Percentiles rank a stretch among this genome's conserved stretches.
These are phyloP conservation scores for Latrodectus geometricus DNA, from an alignment of 1,140 invertebrate genomes.

Conservation along the genomic window DNA sequence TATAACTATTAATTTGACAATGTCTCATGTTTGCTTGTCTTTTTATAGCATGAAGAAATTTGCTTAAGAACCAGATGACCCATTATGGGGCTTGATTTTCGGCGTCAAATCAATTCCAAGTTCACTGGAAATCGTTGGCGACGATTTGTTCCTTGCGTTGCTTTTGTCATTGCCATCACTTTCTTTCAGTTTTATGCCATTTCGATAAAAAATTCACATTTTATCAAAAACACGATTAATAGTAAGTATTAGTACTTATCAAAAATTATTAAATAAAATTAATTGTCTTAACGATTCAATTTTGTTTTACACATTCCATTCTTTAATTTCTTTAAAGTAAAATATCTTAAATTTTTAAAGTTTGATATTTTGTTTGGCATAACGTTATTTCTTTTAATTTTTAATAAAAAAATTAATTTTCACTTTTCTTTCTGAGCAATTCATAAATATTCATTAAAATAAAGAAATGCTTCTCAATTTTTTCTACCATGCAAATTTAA, in stretches of 20 bases:
- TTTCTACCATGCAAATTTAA: no score
- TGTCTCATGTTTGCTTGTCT: neutral
- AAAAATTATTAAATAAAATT: no score
- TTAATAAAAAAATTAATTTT: no score
- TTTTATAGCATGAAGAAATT: neutral
- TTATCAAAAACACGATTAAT: constrained; percentile 5
- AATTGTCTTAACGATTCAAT: no score
- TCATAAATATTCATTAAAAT: no score
- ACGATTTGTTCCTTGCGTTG: neutral
- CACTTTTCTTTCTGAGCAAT: no score
- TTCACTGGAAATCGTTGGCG: constrained; percentile 4
- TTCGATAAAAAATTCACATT: neutral
- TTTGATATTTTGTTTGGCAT: no score
- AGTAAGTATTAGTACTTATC: neutral
- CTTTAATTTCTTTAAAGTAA: no score
- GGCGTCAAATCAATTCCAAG: neutral
- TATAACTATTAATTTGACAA: neutral
- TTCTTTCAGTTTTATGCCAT: constrained; percentile 28
- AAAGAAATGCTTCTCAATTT: no score
- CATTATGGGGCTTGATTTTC: neutral
- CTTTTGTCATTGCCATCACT: constrained; percentile 5
- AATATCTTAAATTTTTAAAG: no score
- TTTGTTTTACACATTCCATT: no score
- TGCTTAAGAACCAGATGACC: neutral
- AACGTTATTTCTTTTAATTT: no score